Conservation (phyloP, 92 coral and sea anemone species). For the Porites evermanni region DNA sequence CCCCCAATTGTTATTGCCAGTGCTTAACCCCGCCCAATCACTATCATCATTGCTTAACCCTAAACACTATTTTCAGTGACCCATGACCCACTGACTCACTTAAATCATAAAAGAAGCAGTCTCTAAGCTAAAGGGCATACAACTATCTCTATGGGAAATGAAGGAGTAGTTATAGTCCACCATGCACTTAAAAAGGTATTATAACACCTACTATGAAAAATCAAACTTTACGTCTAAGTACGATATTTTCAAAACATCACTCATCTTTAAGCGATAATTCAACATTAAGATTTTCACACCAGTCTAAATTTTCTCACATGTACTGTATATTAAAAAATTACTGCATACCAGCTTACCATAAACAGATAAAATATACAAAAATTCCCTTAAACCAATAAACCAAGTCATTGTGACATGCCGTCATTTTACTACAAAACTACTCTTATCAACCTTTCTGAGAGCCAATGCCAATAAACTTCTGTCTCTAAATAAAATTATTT, state of each 20-base stretch:
- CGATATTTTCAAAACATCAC: background rate
- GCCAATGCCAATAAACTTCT: conserved; percentile 10
- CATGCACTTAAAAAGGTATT: conserved; percentile 5
- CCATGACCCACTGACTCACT: too few relatives aligned
- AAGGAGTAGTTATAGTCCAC: too few relatives aligned
- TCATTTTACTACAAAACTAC: conserved; percentile 23
- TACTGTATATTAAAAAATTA: background rate
- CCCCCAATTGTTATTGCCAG: too few relatives aligned
- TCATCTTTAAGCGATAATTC: background rate
- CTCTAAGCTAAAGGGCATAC: too few relatives aligned
- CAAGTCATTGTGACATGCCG: background rate
- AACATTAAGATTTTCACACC: background rate
- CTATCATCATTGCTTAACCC: too few relatives aligned
- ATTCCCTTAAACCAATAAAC: conserved; percentile 13
- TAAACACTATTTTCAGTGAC: too few relatives aligned
- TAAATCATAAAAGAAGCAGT: too few relatives aligned
- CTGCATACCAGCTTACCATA: background rate
- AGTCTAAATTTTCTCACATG: background rate
- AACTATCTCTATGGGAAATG: too few relatives aligned
- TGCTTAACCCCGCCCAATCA: too few relatives aligned
- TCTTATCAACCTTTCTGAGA: background rate
- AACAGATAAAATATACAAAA: conserved; percentile 36
- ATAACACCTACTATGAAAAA: conserved; percentile 13
- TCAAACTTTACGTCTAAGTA: background rate
- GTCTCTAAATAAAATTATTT: conserved; percentile 19